Conservation (phyloP, 2,113 vertebrate species). For the Rhynchopsitta pachyrhyncha region DNA sequence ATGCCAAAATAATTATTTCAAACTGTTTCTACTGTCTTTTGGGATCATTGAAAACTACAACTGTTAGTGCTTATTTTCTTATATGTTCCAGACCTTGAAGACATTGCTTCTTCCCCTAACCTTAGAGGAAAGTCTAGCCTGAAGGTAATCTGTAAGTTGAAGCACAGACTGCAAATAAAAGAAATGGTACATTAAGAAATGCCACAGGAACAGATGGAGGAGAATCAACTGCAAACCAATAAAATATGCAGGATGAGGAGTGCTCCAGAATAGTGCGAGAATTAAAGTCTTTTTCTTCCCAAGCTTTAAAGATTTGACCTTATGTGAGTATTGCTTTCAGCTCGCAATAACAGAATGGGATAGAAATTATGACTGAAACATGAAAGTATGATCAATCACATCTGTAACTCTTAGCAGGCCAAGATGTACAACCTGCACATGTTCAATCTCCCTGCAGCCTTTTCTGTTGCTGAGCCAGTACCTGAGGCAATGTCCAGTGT, state of each 20-base stretch:
- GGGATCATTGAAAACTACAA: not conserved
- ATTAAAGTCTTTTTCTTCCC: not conserved
- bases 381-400: slow-evolving; percentile 8
- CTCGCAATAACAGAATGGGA: not conserved
- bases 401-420: slow-evolving; percentile 4
- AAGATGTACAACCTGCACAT: not conserved
- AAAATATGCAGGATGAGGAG: not conserved
- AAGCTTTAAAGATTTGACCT: not conserved
- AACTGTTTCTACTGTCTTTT: not conserved
- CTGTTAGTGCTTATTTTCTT: not conserved
- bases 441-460: not conserved
- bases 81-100: not conserved
- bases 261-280: not conserved
- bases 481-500: not conserved
- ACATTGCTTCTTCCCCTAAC: not conserved
- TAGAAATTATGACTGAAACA: not conserved
- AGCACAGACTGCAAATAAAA: not conserved
- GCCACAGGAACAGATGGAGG: not conserved
- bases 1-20: not conserved
- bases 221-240: not conserved
- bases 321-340: not conserved
- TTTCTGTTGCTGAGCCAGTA: slow-evolving; percentile 1
- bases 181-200: not conserved
- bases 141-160: not conserved
- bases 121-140: not conserved